Percentiles rank a stretch among this genome's conserved stretches.
phyloP scores from a whole-genome alignment of 1,140 invertebrate genomes.

The Drosophila melanogaster region DNA sequence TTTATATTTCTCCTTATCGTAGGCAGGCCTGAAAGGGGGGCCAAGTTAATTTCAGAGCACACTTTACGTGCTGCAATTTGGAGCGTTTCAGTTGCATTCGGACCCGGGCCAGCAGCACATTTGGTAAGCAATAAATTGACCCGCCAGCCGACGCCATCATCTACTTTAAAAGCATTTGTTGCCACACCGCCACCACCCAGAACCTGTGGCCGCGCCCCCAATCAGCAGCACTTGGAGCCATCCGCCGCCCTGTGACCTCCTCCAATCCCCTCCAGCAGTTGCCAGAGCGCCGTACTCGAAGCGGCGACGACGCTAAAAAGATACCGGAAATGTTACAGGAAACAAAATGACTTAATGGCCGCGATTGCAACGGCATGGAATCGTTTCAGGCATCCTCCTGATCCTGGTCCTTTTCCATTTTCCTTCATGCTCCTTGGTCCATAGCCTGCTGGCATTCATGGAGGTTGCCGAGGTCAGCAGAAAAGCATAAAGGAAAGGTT shows the following conservation, averaged over 20 bases:
- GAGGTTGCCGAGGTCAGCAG: conserved; percentile 63
- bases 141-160: conserved; percentile 60
- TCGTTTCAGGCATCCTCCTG: conserved; percentile 46
- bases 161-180: conserved; percentile 78
- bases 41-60: conserved; percentile 70
- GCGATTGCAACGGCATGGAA: conserved; percentile 71
- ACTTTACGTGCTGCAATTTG: conserved; percentile 66
- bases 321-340: conserved; percentile 80
- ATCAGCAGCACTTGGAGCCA: conserved; percentile 22
- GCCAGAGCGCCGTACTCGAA: conserved; percentile 22
- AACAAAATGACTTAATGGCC: conserved; percentile 82
- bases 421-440: conserved; percentile 18
- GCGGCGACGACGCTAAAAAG: conserved; percentile 68
- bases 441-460: conserved; percentile 56
- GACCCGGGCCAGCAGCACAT: conserved; percentile 47
- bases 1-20: conserved; percentile 49
- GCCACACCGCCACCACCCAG: conserved; percentile 20
- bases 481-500: conserved; percentile 57
- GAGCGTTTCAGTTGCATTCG: conserved; percentile 50
- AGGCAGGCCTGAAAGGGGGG: conserved; percentile 35
- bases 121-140: conserved; percentile 79
- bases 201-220: conserved; percentile 16
- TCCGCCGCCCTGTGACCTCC: conserved; percentile 9
- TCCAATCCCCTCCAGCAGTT: background rate
- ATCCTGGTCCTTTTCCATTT: conserved; percentile 5